Conservation (phyloP, 2,888 invertebrate species). For the Suillia variegata region DNA sequence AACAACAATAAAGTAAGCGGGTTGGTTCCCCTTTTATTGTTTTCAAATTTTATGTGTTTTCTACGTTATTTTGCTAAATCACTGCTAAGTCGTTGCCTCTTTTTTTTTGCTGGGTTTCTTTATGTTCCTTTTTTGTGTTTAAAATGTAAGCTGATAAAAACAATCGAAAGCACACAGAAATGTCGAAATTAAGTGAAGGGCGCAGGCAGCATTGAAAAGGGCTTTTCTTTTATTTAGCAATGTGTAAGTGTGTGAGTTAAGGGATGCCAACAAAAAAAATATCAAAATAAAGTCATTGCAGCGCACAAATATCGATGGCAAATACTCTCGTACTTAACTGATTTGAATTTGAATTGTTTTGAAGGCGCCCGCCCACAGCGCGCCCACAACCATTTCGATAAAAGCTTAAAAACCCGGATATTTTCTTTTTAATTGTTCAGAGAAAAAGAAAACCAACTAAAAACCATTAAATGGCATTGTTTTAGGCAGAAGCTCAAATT, state of each 20-base stretch:
- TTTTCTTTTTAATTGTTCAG: too few species aligned
- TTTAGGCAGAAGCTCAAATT: too few species aligned
- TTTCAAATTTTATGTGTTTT: slow-evolving; percentile 45
- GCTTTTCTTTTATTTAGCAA: background rate
- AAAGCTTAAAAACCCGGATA: slow-evolving; percentile 26
- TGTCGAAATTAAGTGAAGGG: slow-evolving; percentile 2
- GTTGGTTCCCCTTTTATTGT: background rate
- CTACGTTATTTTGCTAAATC: slow-evolving; percentile 47
- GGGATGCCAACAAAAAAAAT: background rate
- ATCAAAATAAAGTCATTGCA: background rate
- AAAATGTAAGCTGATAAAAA: slow-evolving; percentile 54
- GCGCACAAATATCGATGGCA: background rate
- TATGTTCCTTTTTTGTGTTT: slow-evolving; percentile 36
- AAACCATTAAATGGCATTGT: too few species aligned
- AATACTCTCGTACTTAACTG: background rate
- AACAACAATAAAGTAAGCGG: too few species aligned
- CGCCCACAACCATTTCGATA: too few species aligned
- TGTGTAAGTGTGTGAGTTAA: background rate
- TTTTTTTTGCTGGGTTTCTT: slow-evolving; percentile 26
- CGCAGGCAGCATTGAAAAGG: background rate
- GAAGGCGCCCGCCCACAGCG: too few species aligned
- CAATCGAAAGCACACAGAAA: slow-evolving; percentile 50
- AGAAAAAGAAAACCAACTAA: too few species aligned
- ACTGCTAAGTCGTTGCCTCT: slow-evolving; percentile 46
- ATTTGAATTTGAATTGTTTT: slow-evolving; percentile 3